Evolutionary conservation across 1,140 invertebrate species (phyloP), one percentile per base, ranked within the genome.

Genomic region (Drosophila mojavensis): DNA sequence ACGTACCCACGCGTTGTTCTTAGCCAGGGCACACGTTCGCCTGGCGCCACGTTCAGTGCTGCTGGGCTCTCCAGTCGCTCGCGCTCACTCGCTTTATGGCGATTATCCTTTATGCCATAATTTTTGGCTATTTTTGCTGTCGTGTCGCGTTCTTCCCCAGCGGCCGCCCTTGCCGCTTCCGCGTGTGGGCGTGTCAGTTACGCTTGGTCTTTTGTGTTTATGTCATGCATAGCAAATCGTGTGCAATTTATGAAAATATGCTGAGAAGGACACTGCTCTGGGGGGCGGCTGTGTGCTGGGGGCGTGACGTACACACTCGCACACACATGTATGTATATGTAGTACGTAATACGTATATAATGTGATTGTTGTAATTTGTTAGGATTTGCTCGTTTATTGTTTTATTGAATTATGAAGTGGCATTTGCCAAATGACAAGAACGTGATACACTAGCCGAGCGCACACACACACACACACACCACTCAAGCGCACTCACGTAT

Each of bases 401-500:
- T 90, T 90, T 90, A 90, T 90, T 90, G 88, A 90, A 90, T 90
- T 90, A 90, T 90, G 88, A 90, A 90, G 88, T 90, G 83, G 75
- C 67, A 86, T 75, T 79, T 75, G 67, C 61, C 65, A 90, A 90
- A 90, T 90, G 78, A 78, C 73, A 61, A 24, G 65, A 70, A 90
- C 88, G 88, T 90, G 88, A 78, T 84, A 82, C 79, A 77, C 83
- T 79, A 56, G 61, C 75, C 65, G 28, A 43, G 24, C 54, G 64
- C 39, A 10, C 54, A 24, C 17, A 26, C 17, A 26, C 63, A 60
- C 24, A 60, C 55, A 39, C 20, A 24, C 20, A 24, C 5, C 5
- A 30, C 5, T 6, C 28, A 30, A 3, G 2, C 45, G n/a, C 17
- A 26, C 24, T 4, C 43, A 47, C 13, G 5, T 47, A 4, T 28